Conservation (phyloP, 2,113 vertebrate genomes). For the Gadus chalcogrammus region DNA sequence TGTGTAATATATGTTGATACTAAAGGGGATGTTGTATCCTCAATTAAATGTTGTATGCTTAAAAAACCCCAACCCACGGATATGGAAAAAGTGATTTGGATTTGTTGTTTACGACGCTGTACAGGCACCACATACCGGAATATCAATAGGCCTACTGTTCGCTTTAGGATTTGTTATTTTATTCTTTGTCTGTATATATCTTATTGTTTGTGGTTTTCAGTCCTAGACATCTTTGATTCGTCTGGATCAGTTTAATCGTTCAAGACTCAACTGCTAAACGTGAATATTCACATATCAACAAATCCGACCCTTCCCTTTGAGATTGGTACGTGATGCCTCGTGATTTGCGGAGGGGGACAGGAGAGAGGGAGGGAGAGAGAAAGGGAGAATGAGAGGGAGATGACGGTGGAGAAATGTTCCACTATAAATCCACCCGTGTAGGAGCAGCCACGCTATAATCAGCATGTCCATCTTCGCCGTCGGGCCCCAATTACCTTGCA, state of each 20-base stretch:
- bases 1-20: slow-evolving; percentile 35
- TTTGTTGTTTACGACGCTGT: not conserved
- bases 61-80: not conserved
- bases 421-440: slow-evolving; percentile 23
- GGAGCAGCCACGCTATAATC: slow-evolving; percentile 57
- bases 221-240: too few species aligned
- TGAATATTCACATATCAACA: too few species aligned
- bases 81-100: not conserved
- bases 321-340: too few species aligned
- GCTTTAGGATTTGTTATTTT: too few species aligned
- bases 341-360: too few species aligned
- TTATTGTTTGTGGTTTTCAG: too few species aligned
- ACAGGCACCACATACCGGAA: too few species aligned
- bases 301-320: too few species aligned
- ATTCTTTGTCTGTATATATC: too few species aligned
- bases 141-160: too few species aligned
- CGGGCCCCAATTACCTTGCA: slow-evolving; percentile 63
- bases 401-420: slow-evolving; percentile 38
- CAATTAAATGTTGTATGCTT: slow-evolving; percentile 46
- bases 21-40: slow-evolving; percentile 1
- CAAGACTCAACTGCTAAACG: too few species aligned
- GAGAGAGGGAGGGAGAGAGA: slow-evolving; percentile 14
- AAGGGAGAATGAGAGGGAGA: slow-evolving; percentile 19
- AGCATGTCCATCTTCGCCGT: slow-evolving; percentile 52
- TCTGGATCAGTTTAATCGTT: too few species aligned